Evolutionary conservation across 1,140 invertebrate species (phyloP).

Genomic region (Drosophila micromelanica): DNA sequence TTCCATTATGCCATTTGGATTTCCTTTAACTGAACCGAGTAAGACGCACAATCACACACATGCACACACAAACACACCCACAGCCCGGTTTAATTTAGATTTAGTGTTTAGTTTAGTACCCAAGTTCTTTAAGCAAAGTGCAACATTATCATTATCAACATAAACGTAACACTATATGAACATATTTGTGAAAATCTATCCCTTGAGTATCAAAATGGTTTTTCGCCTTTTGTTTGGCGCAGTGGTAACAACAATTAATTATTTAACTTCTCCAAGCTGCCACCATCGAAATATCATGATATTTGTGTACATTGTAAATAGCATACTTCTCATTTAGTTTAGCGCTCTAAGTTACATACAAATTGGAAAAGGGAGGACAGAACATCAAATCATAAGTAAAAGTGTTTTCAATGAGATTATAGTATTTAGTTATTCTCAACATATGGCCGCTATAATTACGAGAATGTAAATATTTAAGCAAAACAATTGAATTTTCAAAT

Average conservation of each 20-base stretch:
- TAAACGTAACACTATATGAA: slow-evolving; percentile 27
- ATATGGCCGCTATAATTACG: slow-evolving; percentile 36
- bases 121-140: slow-evolving; percentile 62
- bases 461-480: slow-evolving; percentile 53
- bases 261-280: slow-evolving; percentile 44
- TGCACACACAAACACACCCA: slow-evolving; percentile 43
- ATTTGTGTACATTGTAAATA: slow-evolving; percentile 49
- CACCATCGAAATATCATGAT: slow-evolving; percentile 48
- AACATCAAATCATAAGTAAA: slow-evolving; percentile 23
- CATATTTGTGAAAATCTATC: slow-evolving; percentile 22
- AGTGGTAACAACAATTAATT: slow-evolving; percentile 14
- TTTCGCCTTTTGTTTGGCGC: slow-evolving; percentile 22
- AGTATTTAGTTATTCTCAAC: slow-evolving; percentile 44
- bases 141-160: slow-evolving; percentile 62
- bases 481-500: slow-evolving; percentile 32
- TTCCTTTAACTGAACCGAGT: slow-evolving; percentile 26
- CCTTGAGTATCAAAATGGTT: slow-evolving; percentile 10
- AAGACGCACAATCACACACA: slow-evolving; percentile 56
- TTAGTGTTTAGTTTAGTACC: slow-evolving; percentile 67
- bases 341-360: slow-evolving; percentile 25
- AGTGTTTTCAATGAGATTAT: slow-evolving; percentile 35
- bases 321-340: slow-evolving; percentile 43
- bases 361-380: slow-evolving; percentile 8
- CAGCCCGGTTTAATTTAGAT: slow-evolving; percentile 66
- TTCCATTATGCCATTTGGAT: slow-evolving; percentile 1